Conservation (phyloP, 2,113 vertebrate species). For the Aegithalos caudatus region DNA sequence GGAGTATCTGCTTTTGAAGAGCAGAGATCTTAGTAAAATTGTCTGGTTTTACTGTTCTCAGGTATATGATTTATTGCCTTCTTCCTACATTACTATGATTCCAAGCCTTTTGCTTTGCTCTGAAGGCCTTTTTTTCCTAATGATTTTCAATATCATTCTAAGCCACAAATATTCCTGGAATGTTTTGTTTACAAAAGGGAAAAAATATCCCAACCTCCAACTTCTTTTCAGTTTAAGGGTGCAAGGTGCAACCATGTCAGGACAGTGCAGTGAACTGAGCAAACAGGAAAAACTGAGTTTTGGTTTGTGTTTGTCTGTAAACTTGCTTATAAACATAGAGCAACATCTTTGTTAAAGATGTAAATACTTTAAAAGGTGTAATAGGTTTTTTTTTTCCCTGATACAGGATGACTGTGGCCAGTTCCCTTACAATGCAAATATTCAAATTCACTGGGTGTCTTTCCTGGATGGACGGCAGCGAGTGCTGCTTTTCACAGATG, state of each 20-base stretch:
- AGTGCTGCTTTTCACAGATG: conserved; percentile 92
- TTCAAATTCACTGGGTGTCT: conserved; percentile 92
- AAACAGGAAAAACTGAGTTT: neutral
- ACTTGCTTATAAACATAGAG: neutral
- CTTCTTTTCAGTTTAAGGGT: neutral
- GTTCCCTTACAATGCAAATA: conserved; percentile 81
- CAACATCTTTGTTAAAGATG: too few relatives aligned
- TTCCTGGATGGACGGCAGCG: conserved; percentile 94
- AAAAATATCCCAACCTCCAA: fast-evolving
- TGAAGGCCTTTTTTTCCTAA: neutral
- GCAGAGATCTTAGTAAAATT: neutral
- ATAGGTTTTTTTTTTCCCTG: fast-evolving
- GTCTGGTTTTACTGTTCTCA: neutral
- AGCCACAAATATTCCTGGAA: neutral
- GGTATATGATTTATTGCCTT: neutral
- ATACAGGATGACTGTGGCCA: conserved; percentile 89
- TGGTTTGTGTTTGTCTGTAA: neutral
- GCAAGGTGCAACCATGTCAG: neutral
- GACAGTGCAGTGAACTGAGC: neutral
- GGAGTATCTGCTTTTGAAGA: neutral
- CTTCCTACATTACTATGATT: neutral
- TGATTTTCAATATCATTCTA: neutral
- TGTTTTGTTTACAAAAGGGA: neutral
- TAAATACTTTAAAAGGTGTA: too few relatives aligned
- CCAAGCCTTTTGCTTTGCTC: neutral